phyloP scores from a whole-genome alignment of 2,888 invertebrate genomes.

The Spodoptera picta region DNA sequence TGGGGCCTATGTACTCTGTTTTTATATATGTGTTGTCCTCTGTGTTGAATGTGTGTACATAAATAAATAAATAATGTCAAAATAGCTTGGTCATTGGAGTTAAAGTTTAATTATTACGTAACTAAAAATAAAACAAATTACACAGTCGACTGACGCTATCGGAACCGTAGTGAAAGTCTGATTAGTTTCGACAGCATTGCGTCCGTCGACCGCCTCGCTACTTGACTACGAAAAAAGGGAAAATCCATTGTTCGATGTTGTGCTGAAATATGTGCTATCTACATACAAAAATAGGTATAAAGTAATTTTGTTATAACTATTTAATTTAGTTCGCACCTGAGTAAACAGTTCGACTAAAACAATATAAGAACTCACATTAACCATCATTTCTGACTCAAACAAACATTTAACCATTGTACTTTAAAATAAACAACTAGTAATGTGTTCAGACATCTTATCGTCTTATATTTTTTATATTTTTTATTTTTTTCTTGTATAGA shows the following conservation, averaged over 20 bases:
- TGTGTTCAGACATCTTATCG: constrained; percentile 30
- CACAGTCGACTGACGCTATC: constrained; percentile 38
- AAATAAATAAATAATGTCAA: no score
- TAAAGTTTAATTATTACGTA: constrained; percentile 20
- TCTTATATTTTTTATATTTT: no score
- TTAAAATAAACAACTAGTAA: constrained; percentile 34
- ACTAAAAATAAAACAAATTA: constrained; percentile 38
- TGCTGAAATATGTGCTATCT: constrained; percentile 2
- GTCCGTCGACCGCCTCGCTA: constrained; percentile 41
- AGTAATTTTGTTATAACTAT: neutral
- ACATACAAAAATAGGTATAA: constrained; percentile 3
- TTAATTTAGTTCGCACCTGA: constrained; percentile 39
- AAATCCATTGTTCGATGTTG: constrained; percentile 23
- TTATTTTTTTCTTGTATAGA: no score
- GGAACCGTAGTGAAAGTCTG: constrained; percentile 49
- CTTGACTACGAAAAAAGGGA: constrained; percentile 30
- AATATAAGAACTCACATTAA: neutral
- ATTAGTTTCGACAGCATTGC: constrained; percentile 40
- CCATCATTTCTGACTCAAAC: neutral
- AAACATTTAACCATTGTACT: constrained; percentile 44
- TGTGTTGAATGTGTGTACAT: no score
- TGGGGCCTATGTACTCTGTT: no score
- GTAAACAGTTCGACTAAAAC: constrained; percentile 6
- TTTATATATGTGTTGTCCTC: no score
- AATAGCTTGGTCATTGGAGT: constrained; percentile 9